Evolutionary conservation across 2,113 vertebrate species (phyloP), one percentile per base, ranked within the genome.

Genomic region (Pollimyrus isidori): DNA sequence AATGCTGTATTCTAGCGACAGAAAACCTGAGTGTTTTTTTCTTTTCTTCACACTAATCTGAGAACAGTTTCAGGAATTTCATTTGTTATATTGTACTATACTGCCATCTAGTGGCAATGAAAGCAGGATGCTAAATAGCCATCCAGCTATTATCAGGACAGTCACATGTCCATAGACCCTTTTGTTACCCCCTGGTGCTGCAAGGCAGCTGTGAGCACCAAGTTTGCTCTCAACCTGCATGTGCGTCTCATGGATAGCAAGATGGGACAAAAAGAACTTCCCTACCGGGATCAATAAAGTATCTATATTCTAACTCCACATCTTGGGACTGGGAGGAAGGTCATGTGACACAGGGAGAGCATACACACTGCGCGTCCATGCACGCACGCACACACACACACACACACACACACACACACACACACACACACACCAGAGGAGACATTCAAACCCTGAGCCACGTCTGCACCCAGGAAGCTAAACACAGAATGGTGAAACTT

Each of bases 41-140:
- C 4, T 11, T 50, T 56, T 56, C 19, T n/a, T n/a, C 56, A 80
- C 19, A 15, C 30, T 80, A 39, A 80, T 42, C 15, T 80, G 35
- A 45, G 17, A 21, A 35, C 4, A 56, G 1, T 49, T 58, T 19
- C 50, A 58, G 42, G 4, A 87, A 35, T 87, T 21, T 10, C 26
- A 87, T 42, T 45, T 17, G n/a, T 87, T 56, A 15, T 56, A 45
- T 65, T 65, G 49, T 46, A 42, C 53, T 87, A 65, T 87, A 46
- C 21, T 87, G 56, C 87, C 87, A 87, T 87, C 87, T 87, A 65
- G 52, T 62, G 87, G 56, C 42, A 45, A 6, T 13, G 26, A 45
- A 87, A n/a, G 35, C 21, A 46, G 7, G 19, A 45, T 0, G 9
- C 82, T 84, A 11, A 48, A n/a, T 7, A 48, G 5, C 45, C 45